Percentiles rank a stretch among this genome's conserved stretches.
Evolutionary conservation across 2,113 vertebrate genomes (phyloP).

Genomic region (Carassius carassius): DNA sequence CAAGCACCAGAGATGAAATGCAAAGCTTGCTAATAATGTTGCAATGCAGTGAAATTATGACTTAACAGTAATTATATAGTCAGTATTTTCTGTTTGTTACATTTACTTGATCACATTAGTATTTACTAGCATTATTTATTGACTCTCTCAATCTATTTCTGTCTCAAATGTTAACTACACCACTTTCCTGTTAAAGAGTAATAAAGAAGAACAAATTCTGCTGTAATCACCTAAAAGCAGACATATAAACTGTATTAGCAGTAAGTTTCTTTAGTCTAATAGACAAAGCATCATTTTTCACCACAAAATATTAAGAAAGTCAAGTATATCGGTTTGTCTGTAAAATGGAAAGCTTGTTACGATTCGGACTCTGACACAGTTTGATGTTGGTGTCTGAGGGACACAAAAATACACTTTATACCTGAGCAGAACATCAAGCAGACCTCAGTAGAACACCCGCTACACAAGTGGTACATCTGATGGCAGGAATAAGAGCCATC

Average conservation of each 20-base stretch:
- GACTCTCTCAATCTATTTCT: neutral
- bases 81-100: neutral
- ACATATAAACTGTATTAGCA: neutral
- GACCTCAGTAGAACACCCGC: constrained; percentile 2
- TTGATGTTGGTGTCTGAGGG: neutral
- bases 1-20: neutral
- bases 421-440: constrained; percentile 23
- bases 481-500: neutral
- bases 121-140: neutral
- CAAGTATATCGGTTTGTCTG: neutral
- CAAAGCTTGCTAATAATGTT: neutral
- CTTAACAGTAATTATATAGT: neutral
- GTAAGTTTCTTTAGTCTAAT: neutral
- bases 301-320: neutral
- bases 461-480: neutral
- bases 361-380: neutral
- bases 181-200: neutral
- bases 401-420: constrained; percentile 24
- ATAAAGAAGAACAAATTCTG: neutral
- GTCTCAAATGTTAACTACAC: neutral
- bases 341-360: neutral
- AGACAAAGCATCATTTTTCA: neutral
- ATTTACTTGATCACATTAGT: neutral
- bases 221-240: neutral
- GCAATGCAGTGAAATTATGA: constrained; percentile 4